Evolutionary conservation across 2,797 vertebrate genomes (phyloP), one percentile per base, ranked within the genome.

Genomic region (Sebastes hubbsi): DNA sequence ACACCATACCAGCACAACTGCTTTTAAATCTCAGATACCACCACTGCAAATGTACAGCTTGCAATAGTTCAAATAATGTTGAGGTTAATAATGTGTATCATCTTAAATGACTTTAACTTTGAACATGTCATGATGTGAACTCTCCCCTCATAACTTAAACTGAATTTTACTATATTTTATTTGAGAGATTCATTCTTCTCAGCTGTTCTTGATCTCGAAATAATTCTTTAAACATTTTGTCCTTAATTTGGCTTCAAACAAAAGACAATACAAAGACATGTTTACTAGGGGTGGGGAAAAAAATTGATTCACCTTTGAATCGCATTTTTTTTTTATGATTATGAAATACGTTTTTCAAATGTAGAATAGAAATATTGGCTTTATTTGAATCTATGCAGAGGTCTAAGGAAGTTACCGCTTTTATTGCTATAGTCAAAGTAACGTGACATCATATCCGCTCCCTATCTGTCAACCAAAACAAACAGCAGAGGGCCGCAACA

Each of bases 401-500:
- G 38, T 42, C 5, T 0, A 16, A 42, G 38, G 38, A 42, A 42
- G 38, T 42, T 42, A 42, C 38, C 0, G 6, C 14, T 42, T 16
- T 42, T 42, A 42, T 16, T 42, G 38, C 0, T 42, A 3, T 3
- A 42, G 38, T 42, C 3, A 16, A 16, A 16, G 38, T 42, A 42
- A 16, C 38, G 38, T 42, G 38, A 42, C 38, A 42, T 42, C 38
- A 16, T 16, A 42, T 16, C 38, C 2, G 14, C 38, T 42, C 14
- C 2, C 14, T 42, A 42, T 42, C 38, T 42, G 13, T 42, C 38
- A 42, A 42, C 38, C 38, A 42, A 42, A 42, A 42, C 38, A 42
- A 42, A 42, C 38, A 42, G 38, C 38, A 42, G 13, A 0, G 0
- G 38, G 38, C 38, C 13, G 13, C 38, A 42, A 42, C 13, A 0